Conservation (phyloP, 2,888 invertebrate species). For the Drosophila pegasa region DNA sequence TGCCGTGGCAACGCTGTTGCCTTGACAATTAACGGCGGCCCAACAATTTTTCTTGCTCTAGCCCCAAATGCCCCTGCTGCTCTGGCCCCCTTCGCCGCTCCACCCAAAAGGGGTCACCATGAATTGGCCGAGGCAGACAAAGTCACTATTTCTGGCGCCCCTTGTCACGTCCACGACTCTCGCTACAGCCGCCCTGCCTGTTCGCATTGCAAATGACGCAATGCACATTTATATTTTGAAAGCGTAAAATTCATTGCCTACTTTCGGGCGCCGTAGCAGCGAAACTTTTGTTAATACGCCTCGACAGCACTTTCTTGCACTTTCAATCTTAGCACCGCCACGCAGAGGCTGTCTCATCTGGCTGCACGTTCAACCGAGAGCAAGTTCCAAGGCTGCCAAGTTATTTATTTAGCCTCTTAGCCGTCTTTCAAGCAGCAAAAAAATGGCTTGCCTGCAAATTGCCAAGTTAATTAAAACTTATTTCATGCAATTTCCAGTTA, state of each 20-base stretch:
- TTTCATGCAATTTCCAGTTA: slow-evolving; percentile 48
- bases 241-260: slow-evolving; percentile 38
- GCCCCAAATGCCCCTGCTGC: neutral
- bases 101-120: slow-evolving; percentile 39
- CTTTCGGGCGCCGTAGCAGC: slow-evolving; percentile 29
- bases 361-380: neutral
- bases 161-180: slow-evolving; percentile 6
- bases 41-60: slow-evolving; percentile 40
- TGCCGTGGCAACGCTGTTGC: slow-evolving; percentile 69
- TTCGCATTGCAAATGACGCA: slow-evolving; percentile 63
- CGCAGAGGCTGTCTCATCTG: slow-evolving; percentile 16
- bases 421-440: neutral
- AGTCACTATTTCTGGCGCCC: slow-evolving; percentile 37
- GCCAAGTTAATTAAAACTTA: slow-evolving; percentile 62
- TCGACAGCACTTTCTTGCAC: slow-evolving; percentile 31
- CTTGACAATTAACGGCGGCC: slow-evolving; percentile 74
- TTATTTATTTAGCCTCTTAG: slow-evolving; percentile 42
- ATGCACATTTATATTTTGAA: slow-evolving; percentile 66
- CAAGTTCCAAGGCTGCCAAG: slow-evolving; percentile 31
- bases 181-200: neutral
- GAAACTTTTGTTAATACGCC: slow-evolving; percentile 57
- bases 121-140: slow-evolving; percentile 58
- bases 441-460: slow-evolving; percentile 23
- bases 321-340: slow-evolving; percentile 33
- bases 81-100: neutral